A percentile compares a stretch with the other conserved stretches of the same genome.
These are phyloP conservation scores for Zosterops pallidus DNA, from an alignment of 2,113 vertebrate species.

Conservation along the genomic window DNA sequence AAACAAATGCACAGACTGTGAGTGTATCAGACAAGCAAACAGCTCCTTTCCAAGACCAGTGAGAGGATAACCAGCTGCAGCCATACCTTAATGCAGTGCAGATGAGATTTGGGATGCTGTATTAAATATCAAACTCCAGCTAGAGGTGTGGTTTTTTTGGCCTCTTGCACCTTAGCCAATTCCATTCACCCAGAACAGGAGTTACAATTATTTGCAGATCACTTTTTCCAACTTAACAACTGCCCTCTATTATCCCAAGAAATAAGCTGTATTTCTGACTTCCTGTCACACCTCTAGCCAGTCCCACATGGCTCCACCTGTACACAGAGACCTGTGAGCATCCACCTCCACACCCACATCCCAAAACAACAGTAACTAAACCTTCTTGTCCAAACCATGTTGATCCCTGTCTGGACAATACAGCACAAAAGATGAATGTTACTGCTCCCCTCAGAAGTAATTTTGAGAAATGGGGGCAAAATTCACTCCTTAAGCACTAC, in stretches of 20 bases:
- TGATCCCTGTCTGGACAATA: neutral
- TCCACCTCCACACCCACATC: neutral
- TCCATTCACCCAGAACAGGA: neutral
- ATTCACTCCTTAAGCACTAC: neutral
- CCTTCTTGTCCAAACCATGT: rapidly evolving
- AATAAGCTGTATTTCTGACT: neutral
- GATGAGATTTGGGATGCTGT: neutral
- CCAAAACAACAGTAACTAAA: neutral
- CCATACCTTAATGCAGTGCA: neutral
- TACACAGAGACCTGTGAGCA: neutral
- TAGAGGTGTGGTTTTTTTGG: neutral
- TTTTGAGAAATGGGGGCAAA: neutral
- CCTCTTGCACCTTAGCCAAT: neutral
- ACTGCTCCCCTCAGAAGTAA: neutral
- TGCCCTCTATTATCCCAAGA: neutral
- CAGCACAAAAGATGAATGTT: neutral
- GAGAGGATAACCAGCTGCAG: neutral
- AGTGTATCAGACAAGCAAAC: neutral
- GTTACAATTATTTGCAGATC: neutral
- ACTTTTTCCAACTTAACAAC: neutral
- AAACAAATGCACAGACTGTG: neutral
- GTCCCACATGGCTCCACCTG: neutral
- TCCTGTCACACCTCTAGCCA: neutral
- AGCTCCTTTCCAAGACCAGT: neutral
- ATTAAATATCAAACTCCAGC: neutral